Conservation (phyloP, 2,797 vertebrate species). For the Cygnus olor region DNA sequence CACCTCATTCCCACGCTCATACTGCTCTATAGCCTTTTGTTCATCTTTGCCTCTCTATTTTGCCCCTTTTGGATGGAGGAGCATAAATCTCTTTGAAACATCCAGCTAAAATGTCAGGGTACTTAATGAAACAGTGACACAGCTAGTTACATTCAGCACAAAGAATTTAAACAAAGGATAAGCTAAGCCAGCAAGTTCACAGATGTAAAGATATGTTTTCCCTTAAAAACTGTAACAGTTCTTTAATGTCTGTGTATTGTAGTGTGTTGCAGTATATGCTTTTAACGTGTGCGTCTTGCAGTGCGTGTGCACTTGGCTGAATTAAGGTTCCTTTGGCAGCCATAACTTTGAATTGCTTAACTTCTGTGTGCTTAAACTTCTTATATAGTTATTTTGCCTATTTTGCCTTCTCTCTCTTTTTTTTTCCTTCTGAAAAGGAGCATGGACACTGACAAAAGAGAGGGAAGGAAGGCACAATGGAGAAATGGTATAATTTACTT, state of each 20-base stretch:
- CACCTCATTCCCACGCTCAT: not conserved
- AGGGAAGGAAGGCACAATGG: not conserved
- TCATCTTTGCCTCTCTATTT: not conserved
- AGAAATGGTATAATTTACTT: not conserved
- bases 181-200: not conserved
- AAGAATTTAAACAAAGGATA: not conserved
- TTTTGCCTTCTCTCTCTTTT: not conserved
- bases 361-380: not conserved
- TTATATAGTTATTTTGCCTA: not conserved
- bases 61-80: not conserved
- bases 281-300: not conserved
- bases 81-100: slow-evolving; percentile 32
- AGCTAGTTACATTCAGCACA: not conserved
- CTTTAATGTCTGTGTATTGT: not conserved
- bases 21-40: not conserved
- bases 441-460: not conserved
- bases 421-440: not conserved
- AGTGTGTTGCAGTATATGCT: not conserved
- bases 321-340: not conserved
- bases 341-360: not conserved
- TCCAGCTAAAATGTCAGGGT: not conserved
- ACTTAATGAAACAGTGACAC: not conserved
- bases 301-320: not conserved
- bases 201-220: not conserved
- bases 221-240: not conserved